These are phyloP conservation scores for Xanthia icteritia DNA, from an alignment of 2,888 invertebrate genomes.

Conservation along the genomic window DNA sequence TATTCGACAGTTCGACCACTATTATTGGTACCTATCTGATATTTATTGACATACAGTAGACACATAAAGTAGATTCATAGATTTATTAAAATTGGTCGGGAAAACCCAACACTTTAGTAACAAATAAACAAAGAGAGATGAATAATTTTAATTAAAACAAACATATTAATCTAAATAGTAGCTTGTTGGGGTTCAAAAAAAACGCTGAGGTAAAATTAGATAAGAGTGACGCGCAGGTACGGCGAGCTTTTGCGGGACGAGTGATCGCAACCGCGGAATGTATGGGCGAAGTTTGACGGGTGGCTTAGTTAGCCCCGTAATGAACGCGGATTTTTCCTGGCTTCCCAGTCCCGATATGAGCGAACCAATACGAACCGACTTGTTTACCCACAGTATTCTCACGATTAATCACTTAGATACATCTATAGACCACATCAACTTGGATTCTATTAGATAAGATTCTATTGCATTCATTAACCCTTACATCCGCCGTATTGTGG, in stretches of 20 bases:
- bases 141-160: constrained; percentile 47
- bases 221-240: constrained; percentile 58
- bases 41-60: not conserved
- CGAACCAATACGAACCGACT: constrained; percentile 41
- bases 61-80: not conserved
- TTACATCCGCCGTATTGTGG: constrained; percentile 47
- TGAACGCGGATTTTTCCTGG: constrained; percentile 67
- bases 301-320: constrained; percentile 63
- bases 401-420: constrained; percentile 53
- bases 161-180: constrained; percentile 51
- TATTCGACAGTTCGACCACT: not conserved
- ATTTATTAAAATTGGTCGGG: not conserved
- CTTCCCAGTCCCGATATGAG: constrained; percentile 44
- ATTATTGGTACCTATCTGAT: not conserved
- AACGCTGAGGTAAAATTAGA: constrained; percentile 65
- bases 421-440: constrained; percentile 41
- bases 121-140: constrained; percentile 37
- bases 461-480: constrained; percentile 47
- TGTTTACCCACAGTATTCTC: constrained; percentile 55
- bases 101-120: constrained; percentile 15
- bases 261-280: constrained; percentile 60
- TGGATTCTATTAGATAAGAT: constrained; percentile 51
- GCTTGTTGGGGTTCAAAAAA: constrained; percentile 56
- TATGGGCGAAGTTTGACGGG: constrained; percentile 74
- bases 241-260: constrained; percentile 32